Evolutionary conservation across 2,888 invertebrate genomes (phyloP).

Genomic region (Sphecodes monilicornis): DNA sequence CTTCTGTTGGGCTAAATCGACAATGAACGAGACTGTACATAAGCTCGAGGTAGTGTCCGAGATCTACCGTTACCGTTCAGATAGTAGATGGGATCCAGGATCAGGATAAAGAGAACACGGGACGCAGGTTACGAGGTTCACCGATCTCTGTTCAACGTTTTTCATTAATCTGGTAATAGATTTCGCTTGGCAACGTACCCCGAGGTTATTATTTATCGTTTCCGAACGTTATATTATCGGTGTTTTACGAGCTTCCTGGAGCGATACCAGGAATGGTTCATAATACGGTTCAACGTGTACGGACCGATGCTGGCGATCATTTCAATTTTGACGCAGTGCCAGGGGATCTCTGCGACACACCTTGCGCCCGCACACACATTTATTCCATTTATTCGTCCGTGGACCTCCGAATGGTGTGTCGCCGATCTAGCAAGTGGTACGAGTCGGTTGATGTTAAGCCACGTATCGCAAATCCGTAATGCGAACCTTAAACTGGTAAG

Average conservation of each 20-base stretch:
- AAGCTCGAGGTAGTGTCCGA: not conserved
- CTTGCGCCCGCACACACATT: constrained; percentile 8
- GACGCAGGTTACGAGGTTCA: too few species aligned
- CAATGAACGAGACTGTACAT: not conserved
- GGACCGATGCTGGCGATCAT: constrained; percentile 39
- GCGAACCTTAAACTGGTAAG: too few species aligned
- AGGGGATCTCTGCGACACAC: constrained; percentile 46
- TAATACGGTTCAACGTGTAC: constrained; percentile 36
- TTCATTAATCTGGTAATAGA: constrained; percentile 55
- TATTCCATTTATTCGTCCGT: not conserved
- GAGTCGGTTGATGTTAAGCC: too few species aligned
- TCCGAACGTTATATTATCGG: constrained; percentile 53
- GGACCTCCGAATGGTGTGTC: not conserved
- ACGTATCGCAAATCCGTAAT: too few species aligned
- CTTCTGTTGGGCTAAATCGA: not conserved
- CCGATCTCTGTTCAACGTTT: constrained; percentile 12
- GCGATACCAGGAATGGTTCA: constrained; percentile 48
- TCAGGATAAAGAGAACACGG: not conserved
- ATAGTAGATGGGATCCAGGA: not conserved
- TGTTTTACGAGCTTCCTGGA: constrained; percentile 63
- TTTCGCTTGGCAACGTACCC: constrained; percentile 31
- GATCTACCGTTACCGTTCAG: constrained; percentile 1
- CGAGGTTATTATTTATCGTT: constrained; percentile 55
- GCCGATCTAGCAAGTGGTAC: not conserved
- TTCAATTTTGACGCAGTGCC: constrained; percentile 65